A percentile compares a stretch with the other conserved stretches of the same genome.
Evolutionary conservation across 2,888 invertebrate genomes (phyloP).

Genomic region (Ctena decussata): DNA sequence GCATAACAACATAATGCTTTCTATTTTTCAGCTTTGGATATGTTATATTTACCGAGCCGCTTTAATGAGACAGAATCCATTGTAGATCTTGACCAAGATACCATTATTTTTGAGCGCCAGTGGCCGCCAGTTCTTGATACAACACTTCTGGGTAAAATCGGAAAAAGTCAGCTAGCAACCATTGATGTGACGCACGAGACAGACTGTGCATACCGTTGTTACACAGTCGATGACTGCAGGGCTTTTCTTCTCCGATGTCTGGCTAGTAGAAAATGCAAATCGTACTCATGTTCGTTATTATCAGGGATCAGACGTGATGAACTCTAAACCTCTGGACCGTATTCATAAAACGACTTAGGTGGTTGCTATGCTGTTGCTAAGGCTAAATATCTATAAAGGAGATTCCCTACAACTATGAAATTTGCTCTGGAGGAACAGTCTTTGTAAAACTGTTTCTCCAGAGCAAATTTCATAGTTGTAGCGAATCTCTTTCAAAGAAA

Average conservation of each 20-base stretch:
- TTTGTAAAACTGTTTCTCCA: too few relatives aligned
- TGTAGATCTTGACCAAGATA: conserved; percentile 45
- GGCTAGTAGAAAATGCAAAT: conserved; percentile 67
- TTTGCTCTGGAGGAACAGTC: too few relatives aligned
- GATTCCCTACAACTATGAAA: too few relatives aligned
- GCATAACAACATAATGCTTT: too few relatives aligned
- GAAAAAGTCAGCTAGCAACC: conserved; percentile 51
- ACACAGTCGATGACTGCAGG: conserved; percentile 71
- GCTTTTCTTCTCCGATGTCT: conserved; percentile 72
- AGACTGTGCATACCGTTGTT: conserved; percentile 78
- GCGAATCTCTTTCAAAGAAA: too few relatives aligned
- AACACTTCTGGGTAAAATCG: conserved; percentile 32
- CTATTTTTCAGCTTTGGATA: conserved; percentile 73
- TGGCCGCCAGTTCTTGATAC: conserved; percentile 73
- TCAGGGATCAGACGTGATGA: conserved; percentile 19
- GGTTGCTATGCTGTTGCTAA: too few relatives aligned
- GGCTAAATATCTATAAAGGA: too few relatives aligned
- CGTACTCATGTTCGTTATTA: conserved; percentile 66
- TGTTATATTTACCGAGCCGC: conserved; percentile 69
- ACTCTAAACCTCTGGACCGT: too few relatives aligned
- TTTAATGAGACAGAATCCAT: conserved; percentile 37
- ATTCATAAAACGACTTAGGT: too few relatives aligned
- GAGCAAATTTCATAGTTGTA: too few relatives aligned
- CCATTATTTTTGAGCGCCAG: conserved; percentile 75
- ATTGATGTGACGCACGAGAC: conserved; percentile 72